Base-by-base conservation (phyloP, 1,140 invertebrate genomes). In the Maniola jurtina region DNA sequence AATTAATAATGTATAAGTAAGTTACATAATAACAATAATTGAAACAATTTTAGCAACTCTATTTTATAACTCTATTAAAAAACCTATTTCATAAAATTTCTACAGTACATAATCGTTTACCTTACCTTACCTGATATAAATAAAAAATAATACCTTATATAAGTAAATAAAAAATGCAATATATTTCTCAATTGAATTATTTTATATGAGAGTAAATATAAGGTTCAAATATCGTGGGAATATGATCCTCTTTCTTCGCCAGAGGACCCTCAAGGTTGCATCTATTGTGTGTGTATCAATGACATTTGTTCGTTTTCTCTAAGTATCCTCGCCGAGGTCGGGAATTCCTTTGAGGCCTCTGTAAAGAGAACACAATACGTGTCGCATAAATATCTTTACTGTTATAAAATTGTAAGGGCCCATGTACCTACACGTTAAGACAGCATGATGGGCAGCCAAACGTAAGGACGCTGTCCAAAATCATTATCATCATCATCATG, bases 331-430 rank as follows among this genome's bases (percentile, higher is more conserved):
- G 35, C 79, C 82, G 7, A 89, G 75, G 64, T 89, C 86, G n/a
- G 86, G 86, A 61, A 89, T 84, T 64, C 86, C 86, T 81, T 89
- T 89, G 13, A 89, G 73, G 33, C 86, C 86, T 61, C 86, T 89
- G 79, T 16, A 84, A 83, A 69, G 25, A 25, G 10, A 75, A 63
- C 34, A 45, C 16, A 58, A 45, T 48, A 64, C 11, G 33, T 48
- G 33, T 45, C 42, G 7, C 34, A 59, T 57, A 48, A 47, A 14
- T 48, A 48, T 6, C 45, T n/a, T 2, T 6, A 11, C 6, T 40
- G 10, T 40, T 40, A 40, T 40, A 40, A 40, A 11, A 9, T 40
- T 40, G 10, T 40, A 40, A 25, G 25, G 25, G 25, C 1, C 4
- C 25, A 1, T 25, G 4, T 25, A 25, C 25, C 1, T 25, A 25